Base-by-base conservation (phyloP, 2,888 invertebrate species). In the Plemyria rubiginata region DNA sequence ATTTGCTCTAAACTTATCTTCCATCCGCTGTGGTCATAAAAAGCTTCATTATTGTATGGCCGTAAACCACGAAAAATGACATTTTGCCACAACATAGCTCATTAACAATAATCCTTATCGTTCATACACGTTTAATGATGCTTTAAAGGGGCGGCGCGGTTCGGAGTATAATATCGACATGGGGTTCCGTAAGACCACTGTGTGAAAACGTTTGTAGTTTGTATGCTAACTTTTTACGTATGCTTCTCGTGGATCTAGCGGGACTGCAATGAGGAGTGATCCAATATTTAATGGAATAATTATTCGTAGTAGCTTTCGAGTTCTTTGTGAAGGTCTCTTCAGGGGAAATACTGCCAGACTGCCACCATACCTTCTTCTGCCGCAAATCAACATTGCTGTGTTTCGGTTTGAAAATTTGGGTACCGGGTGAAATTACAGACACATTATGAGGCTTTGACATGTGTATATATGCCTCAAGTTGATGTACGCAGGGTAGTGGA, bases 21-120 rank as follows among this genome's bases (percentile, higher is more conserved):
- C 43, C 45, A 51, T 56, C 60, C 54, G 73, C 71, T 61, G 65
- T 67, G 68, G 60, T 67, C 67, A 60, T 70, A 61, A 71, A 72
- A 62, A 65, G 38, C 29, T 54, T 54, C 62, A 60, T 67, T 71
- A 66, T 67, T 67, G 62, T 65, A 41, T 66, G 69, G 71, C 68
- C 75, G 76, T 80, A 85, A 81, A 80, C 76, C 76, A 80, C 72
- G 76, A 77, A 75, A 76, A 79, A 75, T 74, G 78, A 73, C 77
- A 75, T 77, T 84, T 82, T 80, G 82, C 78, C 82, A 83, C 82
- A 82, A 76, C 78, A 74, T 71, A 76, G 75, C 83, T 90, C 87
- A 90, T 90, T 91, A 88, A 90, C 87, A 85, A 85, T 83, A 79
- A 75, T 77, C 78, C 84, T 88, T 90, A 90, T 89, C 90, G 85